A percentile compares a stretch with the other conserved stretches of the same genome.
Evolutionary conservation across 1,140 invertebrate genomes (phyloP).

Genomic region (Macrostomum lignano): DNA sequence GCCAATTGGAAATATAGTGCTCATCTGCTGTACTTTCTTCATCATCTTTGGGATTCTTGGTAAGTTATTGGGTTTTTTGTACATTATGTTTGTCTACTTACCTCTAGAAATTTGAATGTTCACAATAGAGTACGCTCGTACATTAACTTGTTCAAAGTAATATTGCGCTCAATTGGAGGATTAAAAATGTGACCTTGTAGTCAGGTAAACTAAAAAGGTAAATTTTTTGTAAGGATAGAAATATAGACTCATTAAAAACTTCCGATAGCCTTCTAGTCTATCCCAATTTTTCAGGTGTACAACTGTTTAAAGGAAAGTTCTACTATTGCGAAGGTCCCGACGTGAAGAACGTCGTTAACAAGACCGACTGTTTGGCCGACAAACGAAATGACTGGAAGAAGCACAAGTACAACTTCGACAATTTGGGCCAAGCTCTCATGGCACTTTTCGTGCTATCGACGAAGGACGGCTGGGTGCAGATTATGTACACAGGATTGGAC

Average conservation of each 20-base stretch:
- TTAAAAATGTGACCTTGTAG: too few relatives aligned
- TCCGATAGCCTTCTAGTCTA: too few relatives aligned
- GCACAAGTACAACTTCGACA: slow-evolving; percentile 94
- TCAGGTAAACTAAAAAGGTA: too few relatives aligned
- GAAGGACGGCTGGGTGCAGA: slow-evolving; percentile 97
- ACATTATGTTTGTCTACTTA: slow-evolving; percentile 10
- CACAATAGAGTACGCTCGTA: slow-evolving; percentile 1
- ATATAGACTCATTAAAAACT: slow-evolving; percentile 4
- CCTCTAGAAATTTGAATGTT: background rate
- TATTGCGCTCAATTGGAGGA: too few relatives aligned
- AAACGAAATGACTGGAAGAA: slow-evolving; percentile 61
- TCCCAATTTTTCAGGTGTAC: too few relatives aligned
- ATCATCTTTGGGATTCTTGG: slow-evolving; percentile 95
- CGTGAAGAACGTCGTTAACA: slow-evolving; percentile 50
- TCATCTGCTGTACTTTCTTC: slow-evolving; percentile 98
- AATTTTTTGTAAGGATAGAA: slow-evolving; percentile 4
- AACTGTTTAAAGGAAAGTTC: slow-evolving; percentile 54
- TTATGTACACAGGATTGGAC: slow-evolving; percentile 96
- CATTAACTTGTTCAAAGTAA: background rate
- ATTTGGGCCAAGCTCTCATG: slow-evolving; percentile 71
- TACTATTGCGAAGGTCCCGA: slow-evolving; percentile 54
- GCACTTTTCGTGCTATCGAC: slow-evolving; percentile 86
- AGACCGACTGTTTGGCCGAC: slow-evolving; percentile 45
- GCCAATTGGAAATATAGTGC: slow-evolving; percentile 95
- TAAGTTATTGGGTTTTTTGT: slow-evolving; percentile 24